Evolutionary conservation across 2,888 invertebrate species (phyloP), one percentile per base, ranked within the genome.

Genomic region (Chrysomela aeneicollis): DNA sequence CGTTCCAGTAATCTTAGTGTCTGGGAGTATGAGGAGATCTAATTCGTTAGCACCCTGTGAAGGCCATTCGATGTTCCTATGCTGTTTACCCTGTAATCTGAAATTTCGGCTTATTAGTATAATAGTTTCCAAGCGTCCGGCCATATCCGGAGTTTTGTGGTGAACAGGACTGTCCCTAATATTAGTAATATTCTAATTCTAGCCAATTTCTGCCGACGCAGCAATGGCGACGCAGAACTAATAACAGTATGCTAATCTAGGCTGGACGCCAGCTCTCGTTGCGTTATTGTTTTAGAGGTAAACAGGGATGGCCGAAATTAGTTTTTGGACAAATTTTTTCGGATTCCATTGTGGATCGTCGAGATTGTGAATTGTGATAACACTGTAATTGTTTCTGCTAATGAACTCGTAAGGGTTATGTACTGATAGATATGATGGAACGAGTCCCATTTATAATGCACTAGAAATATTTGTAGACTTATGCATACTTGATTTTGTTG

Each of bases 221-320:
- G 74, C 74, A 75, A 78, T 76, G 70, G 73, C 77, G 76, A 76
- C 76, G 73, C 75, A 77, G 74, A 78, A 79, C 78, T 78, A 79
- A 79, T 78, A 79, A 78, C 75, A 71, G 72, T 74, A 75, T 69
- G 64, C 66, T 42, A 57, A 42, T 22, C 55, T 57, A 42, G 55
- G 1, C 21, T 26, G 42, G 1, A 10, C 32, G 9, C 6, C 9
- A 60, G 50, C 64, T 52, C 64, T 47, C 66, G 46, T 42, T 15
- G 55, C 22, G 26, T 57, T 57, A 26, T 57, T 46, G 55, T 57
- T 57, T 57, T 57, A 8, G 32, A 46, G 55, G 55, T 37, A 57
- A 26, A 57, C 46, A 57, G 26, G 46, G 46, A 37, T 46, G 55
- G 46, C 19, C 46, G 37, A 57, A 46, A 57, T 57, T 42, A 37